Percentiles rank a stretch among this genome's conserved stretches.
These are phyloP conservation scores for Diachasmimorpha longicaudata DNA, from an alignment of 1,140 invertebrate species.

Conservation along the genomic window DNA sequence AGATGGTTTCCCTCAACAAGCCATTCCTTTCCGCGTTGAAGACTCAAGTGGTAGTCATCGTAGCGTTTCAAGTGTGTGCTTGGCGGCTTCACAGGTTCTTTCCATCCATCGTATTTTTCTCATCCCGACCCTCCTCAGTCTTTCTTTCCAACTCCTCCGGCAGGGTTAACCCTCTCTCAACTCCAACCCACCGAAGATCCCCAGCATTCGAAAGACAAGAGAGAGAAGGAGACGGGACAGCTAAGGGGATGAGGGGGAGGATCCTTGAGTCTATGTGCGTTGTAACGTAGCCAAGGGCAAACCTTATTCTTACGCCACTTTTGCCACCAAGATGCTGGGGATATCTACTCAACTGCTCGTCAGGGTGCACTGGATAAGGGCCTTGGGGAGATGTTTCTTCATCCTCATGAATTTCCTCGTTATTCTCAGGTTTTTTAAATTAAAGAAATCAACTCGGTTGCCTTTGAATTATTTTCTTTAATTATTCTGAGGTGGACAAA, in stretches of 20 bases:
- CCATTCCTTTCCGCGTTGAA: conserved; percentile 11
- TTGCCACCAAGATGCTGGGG: conserved; percentile 50
- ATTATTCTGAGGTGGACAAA: not conserved
- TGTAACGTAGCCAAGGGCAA: conserved; percentile 41
- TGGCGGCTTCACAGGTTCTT: conserved; percentile 30
- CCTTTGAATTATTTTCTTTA: not conserved
- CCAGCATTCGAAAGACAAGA: not conserved
- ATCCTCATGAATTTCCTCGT: not conserved
- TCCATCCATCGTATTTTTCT: conserved; percentile 30
- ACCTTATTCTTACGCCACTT: conserved; percentile 63
- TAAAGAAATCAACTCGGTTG: not conserved
- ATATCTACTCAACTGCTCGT: not conserved
- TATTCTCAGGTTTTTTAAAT: not conserved
- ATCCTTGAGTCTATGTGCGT: conserved; percentile 31
- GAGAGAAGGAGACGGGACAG: conserved; percentile 26
- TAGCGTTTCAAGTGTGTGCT: conserved; percentile 47
- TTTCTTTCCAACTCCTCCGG: not conserved
- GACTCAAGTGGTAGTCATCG: conserved; percentile 54
- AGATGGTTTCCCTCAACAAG: not conserved
- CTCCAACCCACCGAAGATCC: not conserved
- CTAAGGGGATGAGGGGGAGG: conserved; percentile 29
- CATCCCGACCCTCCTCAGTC: conserved; percentile 19
- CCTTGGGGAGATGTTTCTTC: not conserved
- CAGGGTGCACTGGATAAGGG: not conserved
- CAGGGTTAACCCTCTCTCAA: not conserved